phyloP scores from a whole-genome alignment of 2,888 invertebrate genomes.

The Drosophila meridionalis region DNA sequence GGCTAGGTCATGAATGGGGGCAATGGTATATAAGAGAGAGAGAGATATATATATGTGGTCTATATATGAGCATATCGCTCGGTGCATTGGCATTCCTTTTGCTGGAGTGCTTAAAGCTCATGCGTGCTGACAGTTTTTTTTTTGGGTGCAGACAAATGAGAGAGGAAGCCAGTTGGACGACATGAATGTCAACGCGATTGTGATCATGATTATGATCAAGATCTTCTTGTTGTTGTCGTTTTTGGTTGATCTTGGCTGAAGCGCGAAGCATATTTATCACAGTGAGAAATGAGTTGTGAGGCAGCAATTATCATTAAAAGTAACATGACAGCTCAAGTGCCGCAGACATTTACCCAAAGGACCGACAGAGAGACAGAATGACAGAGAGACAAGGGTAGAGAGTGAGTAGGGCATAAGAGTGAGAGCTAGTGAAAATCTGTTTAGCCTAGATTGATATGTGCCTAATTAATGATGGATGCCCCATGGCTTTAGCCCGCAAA shows the following conservation, averaged over 20 bases:
- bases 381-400: not conserved
- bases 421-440: conserved; percentile 3
- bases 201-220: conserved; percentile 25
- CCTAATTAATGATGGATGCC: conserved; percentile 72
- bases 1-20: conserved; percentile 11
- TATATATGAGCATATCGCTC: not conserved
- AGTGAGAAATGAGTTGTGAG: conserved; percentile 82
- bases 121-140: conserved; percentile 43
- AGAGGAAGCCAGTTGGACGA: conserved; percentile 32
- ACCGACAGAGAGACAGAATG: not conserved
- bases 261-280: conserved; percentile 67
- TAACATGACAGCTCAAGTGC: conserved; percentile 67
- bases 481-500: conserved; percentile 47
- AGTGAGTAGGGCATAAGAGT: not conserved
- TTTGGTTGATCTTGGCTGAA: conserved; percentile 18
- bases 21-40: not conserved
- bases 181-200: conserved; percentile 53
- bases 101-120: conserved; percentile 27
- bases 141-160: conserved; percentile 40
- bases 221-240: conserved; percentile 4
- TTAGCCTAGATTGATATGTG: conserved; percentile 53
- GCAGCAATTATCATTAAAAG: conserved; percentile 82
- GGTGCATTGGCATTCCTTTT: conserved; percentile 8
- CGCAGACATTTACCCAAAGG: conserved; percentile 19
- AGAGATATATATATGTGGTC: not conserved